These are phyloP conservation scores for Cromileptes altivelis DNA, from an alignment of 2,113 vertebrate genomes.

Conservation along the genomic window DNA sequence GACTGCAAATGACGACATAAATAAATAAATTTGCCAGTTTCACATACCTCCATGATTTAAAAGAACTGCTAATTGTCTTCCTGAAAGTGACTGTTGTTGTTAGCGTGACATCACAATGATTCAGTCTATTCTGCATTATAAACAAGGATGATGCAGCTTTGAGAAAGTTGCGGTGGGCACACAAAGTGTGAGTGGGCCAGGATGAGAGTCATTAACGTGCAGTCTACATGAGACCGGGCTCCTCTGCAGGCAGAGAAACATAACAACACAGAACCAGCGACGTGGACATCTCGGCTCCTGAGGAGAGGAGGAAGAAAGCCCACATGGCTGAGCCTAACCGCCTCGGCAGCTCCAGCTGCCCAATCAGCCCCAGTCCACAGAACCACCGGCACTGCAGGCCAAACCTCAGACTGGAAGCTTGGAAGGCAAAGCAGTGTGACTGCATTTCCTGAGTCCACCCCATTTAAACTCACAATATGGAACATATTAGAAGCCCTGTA, in stretches of 20 bases:
- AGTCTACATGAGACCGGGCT: slow-evolving; percentile 37
- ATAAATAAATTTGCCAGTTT: too few relatives aligned
- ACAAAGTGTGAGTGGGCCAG: slow-evolving; percentile 7
- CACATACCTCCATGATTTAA: too few relatives aligned
- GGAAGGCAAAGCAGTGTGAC: slow-evolving; percentile 84
- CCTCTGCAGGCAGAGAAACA: slow-evolving; percentile 57
- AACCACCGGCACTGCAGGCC: slow-evolving; percentile 79
- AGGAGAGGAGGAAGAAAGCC: slow-evolving; percentile 76
- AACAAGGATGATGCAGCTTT: neutral
- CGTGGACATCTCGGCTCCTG: slow-evolving; percentile 81
- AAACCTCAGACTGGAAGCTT: slow-evolving; percentile 83
- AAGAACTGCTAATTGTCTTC: too few relatives aligned
- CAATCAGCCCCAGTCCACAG: slow-evolving; percentile 81
- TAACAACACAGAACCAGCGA: slow-evolving; percentile 72
- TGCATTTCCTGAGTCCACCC: slow-evolving; percentile 87
- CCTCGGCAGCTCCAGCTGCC: slow-evolving; percentile 71
- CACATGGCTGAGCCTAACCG: slow-evolving; percentile 75
- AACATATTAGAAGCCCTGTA: slow-evolving; percentile 84
- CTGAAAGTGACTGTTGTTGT: too few relatives aligned
- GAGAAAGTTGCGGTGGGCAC: neutral
- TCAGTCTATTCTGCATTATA: neutral
- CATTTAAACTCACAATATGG: slow-evolving; percentile 90
- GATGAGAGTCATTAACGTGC: slow-evolving; percentile 22
- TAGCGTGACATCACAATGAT: too few relatives aligned
- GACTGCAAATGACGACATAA: too few relatives aligned